phyloP scores from a whole-genome alignment of 1,140 invertebrate species.

The Zaprionus vittiger region DNA sequence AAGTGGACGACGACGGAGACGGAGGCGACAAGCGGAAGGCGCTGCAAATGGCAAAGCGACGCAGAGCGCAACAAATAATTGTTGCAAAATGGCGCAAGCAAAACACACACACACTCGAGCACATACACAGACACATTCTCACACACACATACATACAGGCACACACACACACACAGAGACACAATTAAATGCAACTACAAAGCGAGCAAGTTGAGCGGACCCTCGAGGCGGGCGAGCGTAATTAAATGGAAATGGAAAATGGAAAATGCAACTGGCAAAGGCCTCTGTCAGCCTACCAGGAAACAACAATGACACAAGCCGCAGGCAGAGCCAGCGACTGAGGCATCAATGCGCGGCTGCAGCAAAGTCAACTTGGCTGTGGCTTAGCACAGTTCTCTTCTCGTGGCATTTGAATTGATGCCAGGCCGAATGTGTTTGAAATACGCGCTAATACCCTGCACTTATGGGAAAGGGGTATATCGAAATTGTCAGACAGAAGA shows the following conservation, averaged over 20 bases:
- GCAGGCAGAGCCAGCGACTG: background rate
- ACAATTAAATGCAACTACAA: slow-evolving; percentile 75
- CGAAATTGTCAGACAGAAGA: no score
- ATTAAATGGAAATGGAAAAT: slow-evolving; percentile 72
- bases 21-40: slow-evolving; percentile 13
- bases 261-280: slow-evolving; percentile 25
- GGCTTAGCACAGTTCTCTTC: slow-evolving; percentile 57
- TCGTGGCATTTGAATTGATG: slow-evolving; percentile 57
- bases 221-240: slow-evolving; percentile 34
- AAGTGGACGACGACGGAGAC: slow-evolving; percentile 28
- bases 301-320: slow-evolving; percentile 34
- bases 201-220: slow-evolving; percentile 37
- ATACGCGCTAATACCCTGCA: background rate
- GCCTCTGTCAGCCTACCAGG: slow-evolving; percentile 10
- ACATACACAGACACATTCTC: background rate
- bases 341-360: background rate
- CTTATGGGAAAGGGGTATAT: background rate
- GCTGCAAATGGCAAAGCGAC: slow-evolving; percentile 53
- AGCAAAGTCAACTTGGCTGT: slow-evolving; percentile 6
- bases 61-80: slow-evolving; percentile 65
- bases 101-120: slow-evolving; percentile 35
- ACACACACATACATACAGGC: slow-evolving; percentile 23
- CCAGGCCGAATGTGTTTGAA: slow-evolving; percentile 9
- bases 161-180: slow-evolving; percentile 20
- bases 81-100: slow-evolving; percentile 72